Evolutionary conservation across 2,113 vertebrate species (phyloP).

Genomic region (Himantopus leucocephalus): DNA sequence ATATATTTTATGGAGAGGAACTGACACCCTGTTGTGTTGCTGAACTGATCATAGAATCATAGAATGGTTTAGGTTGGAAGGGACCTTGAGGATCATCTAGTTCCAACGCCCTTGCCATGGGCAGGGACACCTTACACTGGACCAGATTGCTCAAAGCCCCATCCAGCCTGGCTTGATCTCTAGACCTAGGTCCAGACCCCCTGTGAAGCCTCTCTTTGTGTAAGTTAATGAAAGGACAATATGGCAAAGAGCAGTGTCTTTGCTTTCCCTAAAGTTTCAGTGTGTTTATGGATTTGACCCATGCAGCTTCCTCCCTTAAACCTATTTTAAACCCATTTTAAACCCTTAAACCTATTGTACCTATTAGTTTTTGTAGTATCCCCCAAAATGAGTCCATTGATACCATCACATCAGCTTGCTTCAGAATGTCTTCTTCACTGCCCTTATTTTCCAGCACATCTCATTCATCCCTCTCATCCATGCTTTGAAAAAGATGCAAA

Average conservation of each 20-base stretch:
- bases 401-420: background rate
- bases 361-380: background rate
- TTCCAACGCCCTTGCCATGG: background rate
- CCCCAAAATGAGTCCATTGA: background rate
- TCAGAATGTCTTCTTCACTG: background rate
- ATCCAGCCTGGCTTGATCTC: background rate
- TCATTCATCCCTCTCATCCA: background rate
- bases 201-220: background rate
- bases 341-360: background rate
- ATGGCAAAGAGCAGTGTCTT: background rate
- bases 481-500: background rate
- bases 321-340: no score
- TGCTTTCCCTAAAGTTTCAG: background rate
- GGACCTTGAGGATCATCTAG: background rate
- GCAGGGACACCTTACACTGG: background rate
- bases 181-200: background rate
- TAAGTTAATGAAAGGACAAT: background rate
- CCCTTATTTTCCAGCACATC: background rate
- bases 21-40: background rate
- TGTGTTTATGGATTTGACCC: background rate
- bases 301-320: background rate
- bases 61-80: background rate
- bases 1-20: background rate
- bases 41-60: background rate
- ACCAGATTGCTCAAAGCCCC: background rate